Base-by-base conservation (phyloP, 2,797 vertebrate genomes). In the Octomys mimax region DNA sequence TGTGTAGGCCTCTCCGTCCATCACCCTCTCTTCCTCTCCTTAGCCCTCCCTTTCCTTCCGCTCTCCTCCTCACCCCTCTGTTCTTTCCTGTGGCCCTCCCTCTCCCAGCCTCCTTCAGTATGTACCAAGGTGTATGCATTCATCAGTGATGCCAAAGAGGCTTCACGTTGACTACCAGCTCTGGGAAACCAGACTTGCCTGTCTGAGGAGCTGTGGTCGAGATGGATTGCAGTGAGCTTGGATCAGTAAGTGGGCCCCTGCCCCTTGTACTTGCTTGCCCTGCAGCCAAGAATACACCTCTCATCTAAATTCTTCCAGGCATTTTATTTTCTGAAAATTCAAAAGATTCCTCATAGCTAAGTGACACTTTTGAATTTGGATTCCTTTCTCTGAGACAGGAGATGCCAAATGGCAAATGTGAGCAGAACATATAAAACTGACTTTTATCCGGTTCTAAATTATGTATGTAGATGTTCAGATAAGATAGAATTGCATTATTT, bases 371-470 rank as follows among this genome's bases (percentile, higher is more conserved):
- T 5, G 31, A 93, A 81, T 5, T 75, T 52, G 33, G n/a, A 79
- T 70, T 91, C 10, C 16, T 66, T 81, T 42, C 57, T 49, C 49
- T 39, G 12, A 71, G 46, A 81, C 68, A 49, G 64, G 18, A 94
- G 77, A 90, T 91, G 46, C 31, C 89, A 93, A 84, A 78, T 80
- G 59, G 31, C 64, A 64, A 28, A 91, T 14, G 11, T 64, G 42
- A 84, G 46, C 62, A 88, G 36, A 95, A 89, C 13, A 91, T 12
- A 78, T 24, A 80, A 82, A 59, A 59, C 64, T 89, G 11, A 42
- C 46, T 68, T 90, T 90, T 83, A 86, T 36, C 28, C 68, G 39
- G 75, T 80, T 94, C 42, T 81, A 86, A 95, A 61, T 86, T 59
- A 79, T 57, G 10, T 28, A 14, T 2, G 8, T 80, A n/a, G 49